Evolutionary conservation across 2,797 vertebrate genomes (phyloP).

Genomic region (Echiichthys vipera): DNA sequence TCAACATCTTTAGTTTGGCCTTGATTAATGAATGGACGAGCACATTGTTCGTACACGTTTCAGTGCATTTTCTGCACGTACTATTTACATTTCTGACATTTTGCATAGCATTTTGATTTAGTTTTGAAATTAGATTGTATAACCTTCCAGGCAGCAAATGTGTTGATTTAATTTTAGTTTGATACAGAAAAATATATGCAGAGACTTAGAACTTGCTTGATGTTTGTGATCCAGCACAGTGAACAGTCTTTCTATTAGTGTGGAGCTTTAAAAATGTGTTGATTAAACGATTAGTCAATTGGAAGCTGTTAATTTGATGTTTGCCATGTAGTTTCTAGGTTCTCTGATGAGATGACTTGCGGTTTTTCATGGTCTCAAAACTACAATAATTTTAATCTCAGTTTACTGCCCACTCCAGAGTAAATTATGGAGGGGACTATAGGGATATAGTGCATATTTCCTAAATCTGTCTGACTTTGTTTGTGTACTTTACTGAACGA

Average conservation of each 20-base stretch:
- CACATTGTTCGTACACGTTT: neutral
- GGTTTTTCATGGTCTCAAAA: neutral
- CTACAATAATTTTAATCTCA: neutral
- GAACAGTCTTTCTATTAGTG: neutral
- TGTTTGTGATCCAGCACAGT: neutral
- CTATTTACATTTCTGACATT: neutral
- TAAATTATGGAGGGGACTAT: neutral
- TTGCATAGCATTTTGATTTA: neutral
- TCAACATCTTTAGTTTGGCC: conserved; percentile 45
- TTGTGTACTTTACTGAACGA: neutral
- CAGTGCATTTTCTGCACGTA: neutral
- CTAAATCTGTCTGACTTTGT: neutral
- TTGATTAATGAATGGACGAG: conserved; percentile 9
- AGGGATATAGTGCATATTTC: neutral
- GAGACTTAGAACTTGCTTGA: neutral
- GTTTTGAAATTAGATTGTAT: neutral
- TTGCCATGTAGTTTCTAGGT: neutral
- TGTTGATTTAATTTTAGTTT: neutral
- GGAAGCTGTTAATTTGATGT: neutral
- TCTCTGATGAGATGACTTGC: neutral
- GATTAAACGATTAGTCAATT: neutral
- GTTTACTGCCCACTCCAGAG: neutral
- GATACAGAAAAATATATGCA: neutral
- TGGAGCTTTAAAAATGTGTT: neutral
- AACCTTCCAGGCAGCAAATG: neutral